Base-by-base conservation (phyloP, 2,797 vertebrate genomes). In the Anolis apletophallus region DNA sequence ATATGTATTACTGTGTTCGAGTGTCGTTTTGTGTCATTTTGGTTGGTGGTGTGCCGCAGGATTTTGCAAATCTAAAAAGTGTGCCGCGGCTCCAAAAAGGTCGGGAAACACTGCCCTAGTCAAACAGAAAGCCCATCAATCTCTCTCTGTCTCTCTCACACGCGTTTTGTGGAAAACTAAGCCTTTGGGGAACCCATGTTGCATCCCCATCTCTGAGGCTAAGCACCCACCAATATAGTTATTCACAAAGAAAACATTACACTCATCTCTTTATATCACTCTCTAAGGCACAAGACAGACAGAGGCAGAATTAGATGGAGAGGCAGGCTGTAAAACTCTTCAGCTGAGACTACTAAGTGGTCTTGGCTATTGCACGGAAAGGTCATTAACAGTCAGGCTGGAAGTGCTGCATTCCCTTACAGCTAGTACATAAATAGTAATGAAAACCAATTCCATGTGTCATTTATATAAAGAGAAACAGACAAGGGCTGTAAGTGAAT, bases 381-480 rank as follows among this genome's bases (percentile, higher is more conserved):
- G 85, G 86, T 93, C 91, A 90, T 93, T 92, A 94, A 90, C 80
- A 85, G 59, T 89, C 81, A 8, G 0, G 77, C 90, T 85, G 85
- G 90, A 88, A 81, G 90, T 40, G 87, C 89, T 64, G 87, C 29
- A 0, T 67, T 90, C 89, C 85, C 85, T 87, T 59, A 77, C 4
- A 89, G 90, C 72, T 79, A 61, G 77, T 82, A 91, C 91, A 90
- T 91, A 94, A 94, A 94, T 87, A 91, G 90, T 5, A 74, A 87
- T 68, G 87, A 11, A 91, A 91, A 77, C 80, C 9, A 69, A 92
- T 87, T 81, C 46, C 9, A 61, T 0, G 5, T 3, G 83, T 46
- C 86, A 34, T 0, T 29, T 76, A 34, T 83, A 73, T 46, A 67
- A 0, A 6, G 85, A 64, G 79, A 84, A 0, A 0, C 32, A 73